phyloP scores from a whole-genome alignment of 2,113 vertebrate genomes.

The Anolis carolinensis region DNA sequence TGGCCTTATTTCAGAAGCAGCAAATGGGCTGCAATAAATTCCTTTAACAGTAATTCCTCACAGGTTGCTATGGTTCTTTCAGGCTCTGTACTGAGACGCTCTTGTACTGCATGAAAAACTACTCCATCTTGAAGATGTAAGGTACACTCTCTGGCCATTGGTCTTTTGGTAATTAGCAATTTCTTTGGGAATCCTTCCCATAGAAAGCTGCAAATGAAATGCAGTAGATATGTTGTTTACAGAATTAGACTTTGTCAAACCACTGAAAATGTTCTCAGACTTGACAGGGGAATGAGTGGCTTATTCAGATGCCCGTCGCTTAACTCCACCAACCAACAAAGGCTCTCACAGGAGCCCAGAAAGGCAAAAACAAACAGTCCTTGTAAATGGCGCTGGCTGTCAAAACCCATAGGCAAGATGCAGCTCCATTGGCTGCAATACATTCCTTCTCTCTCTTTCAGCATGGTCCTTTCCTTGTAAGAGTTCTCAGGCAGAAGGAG shows the following conservation, averaged over 20 bases:
- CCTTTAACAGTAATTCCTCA: not conserved
- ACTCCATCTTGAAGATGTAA: not conserved
- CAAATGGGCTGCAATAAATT: not conserved
- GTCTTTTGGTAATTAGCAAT: conserved; percentile 20
- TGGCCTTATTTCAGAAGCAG: not conserved
- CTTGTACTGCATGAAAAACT: not conserved
- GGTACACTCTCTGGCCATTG: not conserved
- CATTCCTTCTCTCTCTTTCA: conserved; percentile 24
- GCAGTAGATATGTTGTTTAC: not conserved
- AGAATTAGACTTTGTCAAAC: conserved; percentile 18
- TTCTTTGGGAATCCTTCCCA: conserved; percentile 12
- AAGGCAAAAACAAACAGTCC: conserved; percentile 3
- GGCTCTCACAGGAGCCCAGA: not conserved
- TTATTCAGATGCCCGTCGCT: conserved; percentile 11
- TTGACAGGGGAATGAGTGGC: conserved; percentile 1
- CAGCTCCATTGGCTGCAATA: conserved; percentile 1
- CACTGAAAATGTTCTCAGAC: conserved; percentile 7
- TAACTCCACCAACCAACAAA: not conserved
- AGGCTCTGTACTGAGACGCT: not conserved
- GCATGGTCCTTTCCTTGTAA: not conserved
- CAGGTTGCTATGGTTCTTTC: not conserved
- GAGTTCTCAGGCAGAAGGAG: not conserved
- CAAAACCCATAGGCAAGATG: not conserved
- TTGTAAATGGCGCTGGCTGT: conserved; percentile 13
- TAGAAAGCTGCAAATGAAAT: conserved; percentile 6